These are phyloP conservation scores for Pleuronectes platessa DNA, from an alignment of 2,113 vertebrate genomes.

Conservation along the genomic window DNA sequence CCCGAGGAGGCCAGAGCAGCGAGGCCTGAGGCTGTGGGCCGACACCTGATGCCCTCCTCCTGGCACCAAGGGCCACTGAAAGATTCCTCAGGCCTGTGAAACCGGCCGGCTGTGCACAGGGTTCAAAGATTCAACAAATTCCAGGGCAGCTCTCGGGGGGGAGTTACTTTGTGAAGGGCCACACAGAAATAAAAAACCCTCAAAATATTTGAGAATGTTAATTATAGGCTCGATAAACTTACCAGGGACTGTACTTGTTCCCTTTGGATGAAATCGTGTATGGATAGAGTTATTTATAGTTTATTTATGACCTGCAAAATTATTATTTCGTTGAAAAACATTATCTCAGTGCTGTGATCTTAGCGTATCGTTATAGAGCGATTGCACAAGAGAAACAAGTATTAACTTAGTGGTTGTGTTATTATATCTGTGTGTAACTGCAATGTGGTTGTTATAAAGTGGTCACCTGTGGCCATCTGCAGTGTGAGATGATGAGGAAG, in stretches of 20 bases:
- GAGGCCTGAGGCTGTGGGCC: conserved; percentile 37
- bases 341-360: background rate
- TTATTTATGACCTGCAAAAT: background rate
- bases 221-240: conserved; percentile 48
- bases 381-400: background rate
- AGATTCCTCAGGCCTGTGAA: conserved; percentile 81
- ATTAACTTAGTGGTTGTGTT: background rate
- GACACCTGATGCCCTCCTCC: conserved; percentile 78
- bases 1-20: conserved; percentile 26
- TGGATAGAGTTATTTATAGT: background rate
- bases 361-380: background rate
- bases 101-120: conserved; percentile 69
- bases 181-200: conserved; percentile 65
- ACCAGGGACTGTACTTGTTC: conserved; percentile 2
- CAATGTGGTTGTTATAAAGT: background rate
- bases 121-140: conserved; percentile 80
- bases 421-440: background rate
- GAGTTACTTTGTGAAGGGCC: conserved; percentile 69
- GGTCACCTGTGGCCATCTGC: conserved; percentile 16
- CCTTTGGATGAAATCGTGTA: background rate
- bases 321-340: background rate
- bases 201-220: conserved; percentile 53
- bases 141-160: conserved; percentile 78
- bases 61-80: conserved; percentile 77
- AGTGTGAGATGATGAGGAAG: conserved; percentile 30